Evolutionary conservation across 2,113 vertebrate genomes (phyloP), one percentile per base, ranked within the genome.

Genomic region (Rhizomys pruinosus): DNA sequence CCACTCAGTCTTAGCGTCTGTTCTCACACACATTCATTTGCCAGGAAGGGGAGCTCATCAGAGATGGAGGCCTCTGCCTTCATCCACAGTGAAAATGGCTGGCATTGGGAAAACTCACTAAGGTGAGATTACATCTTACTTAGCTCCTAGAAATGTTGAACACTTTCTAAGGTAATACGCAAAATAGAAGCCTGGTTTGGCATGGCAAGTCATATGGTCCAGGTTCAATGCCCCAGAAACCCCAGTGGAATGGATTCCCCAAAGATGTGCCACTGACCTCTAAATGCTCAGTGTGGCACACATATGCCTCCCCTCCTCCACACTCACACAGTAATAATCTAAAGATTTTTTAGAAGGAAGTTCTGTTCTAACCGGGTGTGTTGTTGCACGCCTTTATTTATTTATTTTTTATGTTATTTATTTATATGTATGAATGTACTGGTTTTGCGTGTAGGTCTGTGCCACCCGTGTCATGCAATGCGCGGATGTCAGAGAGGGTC

Each of bases 121-220:
- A 87, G 72, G 69, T 95, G 17, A 15, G 63, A 59, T 85, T 63
- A 91, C 1, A 94, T 19, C 25, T 66, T 66, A 91, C n/a, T 97
- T 85, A 87, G 44, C 84, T 80, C 57, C n/a, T 32, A 66, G 94
- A 94, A 90, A 95, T 52, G 37, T 1, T 85, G 63, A 96, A 87
- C n/a, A n/a, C n/a, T 44, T 93, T 88, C 72, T 64, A 85, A 95
- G 74, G 85, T 12, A 92, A 39, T 69, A n/a, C n/a, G n/a, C 69
- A 63, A 92, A 74, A 94, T 39, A 61, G 59, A 92, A 76, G 23
- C 34, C 78, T 61, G 27, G 57, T 16, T 57, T 78, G 76, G 57
- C 37, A n/a, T n/a, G n/a, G 59, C 55, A 25, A 59, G n/a, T 52
- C 3, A 80, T 20, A 80, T 55, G 22, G 37, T 11, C 22, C 34